Conservation (phyloP, 2,888 invertebrate species). For the Erpobdella octoculata region DNA sequence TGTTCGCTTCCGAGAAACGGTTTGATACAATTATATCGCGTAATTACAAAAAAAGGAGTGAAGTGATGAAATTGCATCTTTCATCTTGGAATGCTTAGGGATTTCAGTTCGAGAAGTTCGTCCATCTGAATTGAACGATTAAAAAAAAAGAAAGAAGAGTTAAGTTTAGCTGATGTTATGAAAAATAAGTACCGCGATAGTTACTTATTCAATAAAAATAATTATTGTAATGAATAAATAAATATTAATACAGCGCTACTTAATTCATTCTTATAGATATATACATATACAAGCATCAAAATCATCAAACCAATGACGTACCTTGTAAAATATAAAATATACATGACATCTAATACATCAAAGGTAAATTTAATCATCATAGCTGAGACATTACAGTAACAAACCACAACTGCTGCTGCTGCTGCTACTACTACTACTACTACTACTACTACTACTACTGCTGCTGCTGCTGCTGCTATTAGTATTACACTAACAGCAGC, state of each 20-base stretch:
- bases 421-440: conserved; percentile 16
- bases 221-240: background rate
- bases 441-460: conserved; percentile 18
- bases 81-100: conserved; percentile 9
- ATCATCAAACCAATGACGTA: no score
- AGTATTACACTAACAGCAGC: background rate
- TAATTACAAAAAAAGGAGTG: background rate
- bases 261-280: background rate
- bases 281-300: no score
- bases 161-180: no score
- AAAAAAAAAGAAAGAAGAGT: no score
- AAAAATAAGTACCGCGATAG: background rate
- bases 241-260: background rate
- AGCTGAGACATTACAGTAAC: no score
- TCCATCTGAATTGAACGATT: no score
- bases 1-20: no score
- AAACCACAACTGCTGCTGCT: background rate
- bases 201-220: conserved; percentile 4
- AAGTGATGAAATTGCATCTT: background rate
- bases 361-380: no score
- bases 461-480: no score
- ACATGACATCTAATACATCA: no score
- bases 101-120: background rate
- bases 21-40: no score
- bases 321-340: no score